Evolutionary conservation across 1,140 invertebrate genomes (phyloP), one percentile per base, ranked within the genome.

Genomic region (Gonatopus flavifemur): DNA sequence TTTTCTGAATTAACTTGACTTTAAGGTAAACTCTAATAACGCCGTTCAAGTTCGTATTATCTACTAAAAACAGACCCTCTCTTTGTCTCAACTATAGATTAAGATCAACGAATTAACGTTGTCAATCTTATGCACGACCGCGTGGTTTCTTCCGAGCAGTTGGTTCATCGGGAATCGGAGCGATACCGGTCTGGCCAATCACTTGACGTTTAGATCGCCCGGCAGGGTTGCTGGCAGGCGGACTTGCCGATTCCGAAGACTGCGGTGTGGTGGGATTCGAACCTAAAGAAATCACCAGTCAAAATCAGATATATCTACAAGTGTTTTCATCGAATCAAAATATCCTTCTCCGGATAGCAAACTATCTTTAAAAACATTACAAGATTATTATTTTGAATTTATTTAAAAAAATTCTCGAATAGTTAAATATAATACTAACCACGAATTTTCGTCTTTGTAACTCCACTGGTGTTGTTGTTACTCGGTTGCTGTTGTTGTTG

Each of bases 131-230:
- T 62, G 66, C 62, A 62, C 70, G 60, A 39, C 67, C 63, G 43
- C 70, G 71, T 42, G 70, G 63, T 40, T 72, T 75, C 59, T 74
- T 75, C 38, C 71, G 67, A 38, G 72, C 56, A 28, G 64, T 31
- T 35, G 64, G 49, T 49, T 71, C 70, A 12, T 67, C 63, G 18
- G 49, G n/a, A n/a, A n/a, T 64, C 38, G 64, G 48, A 16, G 47
- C 20, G 30, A 60, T 33, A 25, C 53, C 44, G 31, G 58, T 61
- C n/a, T 48, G 55, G 31, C 62, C 59, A 19, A 53, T 45, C 32
- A 59, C 55, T n/a, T n/a, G n/a, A 49, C 72, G 62, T 46, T 75
- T 75, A 25, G 68, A 69, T 44, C 70, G 68, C 49, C 68, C 67
- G 32, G 61, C 57, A 20, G 52, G 44, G 55, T 52, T 60, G 53